phyloP scores from a whole-genome alignment of 2,797 vertebrate species.

The Myiothlypis coronata region DNA sequence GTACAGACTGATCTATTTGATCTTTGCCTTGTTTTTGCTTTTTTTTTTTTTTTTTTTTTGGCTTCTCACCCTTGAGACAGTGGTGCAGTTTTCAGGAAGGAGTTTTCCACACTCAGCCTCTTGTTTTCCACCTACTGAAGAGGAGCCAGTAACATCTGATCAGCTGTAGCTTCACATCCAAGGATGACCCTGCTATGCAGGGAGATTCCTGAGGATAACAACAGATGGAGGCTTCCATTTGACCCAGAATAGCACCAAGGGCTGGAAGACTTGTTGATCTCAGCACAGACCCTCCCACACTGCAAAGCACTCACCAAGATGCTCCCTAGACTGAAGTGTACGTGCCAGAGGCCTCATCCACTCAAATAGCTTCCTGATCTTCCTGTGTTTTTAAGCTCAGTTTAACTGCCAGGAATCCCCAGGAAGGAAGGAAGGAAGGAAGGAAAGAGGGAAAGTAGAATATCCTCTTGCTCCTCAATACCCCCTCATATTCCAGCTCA shows the following conservation, averaged over 20 bases:
- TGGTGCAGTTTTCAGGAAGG: neutral
- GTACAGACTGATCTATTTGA: neutral
- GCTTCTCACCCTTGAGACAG: neutral
- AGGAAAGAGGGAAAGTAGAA: neutral
- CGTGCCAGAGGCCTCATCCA: conserved; percentile 12
- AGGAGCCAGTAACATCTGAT: neutral
- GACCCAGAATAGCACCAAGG: conserved; percentile 25
- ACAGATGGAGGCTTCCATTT: conserved; percentile 17
- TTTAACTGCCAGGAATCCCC: conserved; percentile 5
- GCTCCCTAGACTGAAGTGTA: neutral
- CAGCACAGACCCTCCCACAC: conserved; percentile 30
- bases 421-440: neutral
- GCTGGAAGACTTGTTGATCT: conserved; percentile 29
- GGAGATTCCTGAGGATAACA: conserved; percentile 4
- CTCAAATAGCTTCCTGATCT: conserved; percentile 16
- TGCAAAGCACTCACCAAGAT: conserved; percentile 6
- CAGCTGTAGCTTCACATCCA: neutral
- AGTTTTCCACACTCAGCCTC: neutral
- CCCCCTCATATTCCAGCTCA: neutral
- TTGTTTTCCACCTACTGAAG: neutral
- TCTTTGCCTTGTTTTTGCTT: neutral
- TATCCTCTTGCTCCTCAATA: neutral
- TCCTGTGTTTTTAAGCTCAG: neutral
- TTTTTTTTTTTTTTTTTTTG: neutral
- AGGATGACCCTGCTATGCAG: neutral